Percentiles rank a stretch among this genome's conserved stretches.
Conservation (phyloP, 2,113 vertebrate genomes). For the Paracanthobrama guichenoti region DNA sequence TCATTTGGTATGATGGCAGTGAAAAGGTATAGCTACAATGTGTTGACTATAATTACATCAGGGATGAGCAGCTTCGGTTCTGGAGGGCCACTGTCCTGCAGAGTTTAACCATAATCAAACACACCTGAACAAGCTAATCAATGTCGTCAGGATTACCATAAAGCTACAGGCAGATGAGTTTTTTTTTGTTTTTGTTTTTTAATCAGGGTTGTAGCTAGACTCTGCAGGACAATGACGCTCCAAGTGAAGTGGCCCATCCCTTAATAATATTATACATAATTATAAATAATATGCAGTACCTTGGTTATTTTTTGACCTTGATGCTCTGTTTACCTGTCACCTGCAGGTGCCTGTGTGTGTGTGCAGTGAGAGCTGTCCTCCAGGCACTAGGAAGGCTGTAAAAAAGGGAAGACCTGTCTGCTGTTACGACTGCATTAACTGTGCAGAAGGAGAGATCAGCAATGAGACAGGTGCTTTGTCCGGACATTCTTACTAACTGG, state of each 20-base stretch:
- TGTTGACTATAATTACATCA: not conserved
- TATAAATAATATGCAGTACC: not conserved
- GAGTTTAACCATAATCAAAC: no score
- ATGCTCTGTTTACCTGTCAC: not conserved
- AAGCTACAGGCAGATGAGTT: no score
- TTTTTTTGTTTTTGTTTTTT: no score
- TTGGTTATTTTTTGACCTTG: not conserved
- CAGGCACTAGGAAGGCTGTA: slow-evolving; percentile 67
- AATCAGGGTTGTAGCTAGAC: no score
- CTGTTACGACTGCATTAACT: slow-evolving; percentile 69
- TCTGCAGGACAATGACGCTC: no score
- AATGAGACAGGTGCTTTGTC: slow-evolving; percentile 42
- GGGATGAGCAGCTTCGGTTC: no score
- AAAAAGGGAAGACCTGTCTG: slow-evolving; percentile 70
- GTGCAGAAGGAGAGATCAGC: slow-evolving; percentile 74
- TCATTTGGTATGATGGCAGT: slow-evolving; percentile 65
- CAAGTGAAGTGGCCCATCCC: no score
- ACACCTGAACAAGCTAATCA: no score
- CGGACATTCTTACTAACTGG: not conserved
- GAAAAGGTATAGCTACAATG: slow-evolving; percentile 47
- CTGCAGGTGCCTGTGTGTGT: slow-evolving; percentile 68
- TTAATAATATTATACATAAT: no score
- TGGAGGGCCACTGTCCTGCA: no score
- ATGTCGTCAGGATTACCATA: no score
- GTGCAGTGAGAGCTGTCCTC: slow-evolving; percentile 67